These are phyloP conservation scores for Peromyscus melanophrys DNA, from an alignment of 2,797 vertebrate species.

Conservation along the genomic window DNA sequence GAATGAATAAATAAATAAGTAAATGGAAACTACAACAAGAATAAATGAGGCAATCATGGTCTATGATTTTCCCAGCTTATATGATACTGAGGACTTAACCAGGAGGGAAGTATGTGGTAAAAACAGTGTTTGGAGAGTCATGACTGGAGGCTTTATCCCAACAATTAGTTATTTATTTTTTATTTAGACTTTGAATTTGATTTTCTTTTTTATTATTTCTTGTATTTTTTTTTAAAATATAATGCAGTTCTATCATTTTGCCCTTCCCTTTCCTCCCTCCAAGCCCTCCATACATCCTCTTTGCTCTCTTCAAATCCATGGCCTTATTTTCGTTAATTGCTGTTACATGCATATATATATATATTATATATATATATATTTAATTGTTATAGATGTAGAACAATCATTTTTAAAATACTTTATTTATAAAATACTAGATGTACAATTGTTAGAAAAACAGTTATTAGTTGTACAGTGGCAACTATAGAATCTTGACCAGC, in stretches of 20 bases:
- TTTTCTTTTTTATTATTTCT: not conserved
- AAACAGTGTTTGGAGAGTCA: not conserved
- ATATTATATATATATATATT: too few relatives aligned
- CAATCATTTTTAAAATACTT: not conserved
- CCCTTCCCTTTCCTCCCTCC: not conserved
- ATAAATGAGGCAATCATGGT: not conserved
- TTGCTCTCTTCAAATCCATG: not conserved
- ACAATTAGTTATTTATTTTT: not conserved
- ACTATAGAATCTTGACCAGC: not conserved
- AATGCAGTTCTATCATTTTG: not conserved
- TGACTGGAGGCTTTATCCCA: not conserved
- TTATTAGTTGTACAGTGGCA: not conserved
- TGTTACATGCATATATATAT: too few relatives aligned
- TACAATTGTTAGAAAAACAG: not conserved
- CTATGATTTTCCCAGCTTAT: not conserved
- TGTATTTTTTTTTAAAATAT: not conserved
- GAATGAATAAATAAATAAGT: not conserved
- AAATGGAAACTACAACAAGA: not conserved
- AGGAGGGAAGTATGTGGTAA: not conserved
- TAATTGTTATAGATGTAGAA: too few relatives aligned
- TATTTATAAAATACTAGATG: too few relatives aligned
- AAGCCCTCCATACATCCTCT: not conserved
- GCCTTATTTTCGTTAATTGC: not conserved
- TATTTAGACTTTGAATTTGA: not conserved
- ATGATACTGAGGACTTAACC: not conserved